phyloP scores from a whole-genome alignment of 2,113 vertebrate species.

The Pseudorasbora parva region DNA sequence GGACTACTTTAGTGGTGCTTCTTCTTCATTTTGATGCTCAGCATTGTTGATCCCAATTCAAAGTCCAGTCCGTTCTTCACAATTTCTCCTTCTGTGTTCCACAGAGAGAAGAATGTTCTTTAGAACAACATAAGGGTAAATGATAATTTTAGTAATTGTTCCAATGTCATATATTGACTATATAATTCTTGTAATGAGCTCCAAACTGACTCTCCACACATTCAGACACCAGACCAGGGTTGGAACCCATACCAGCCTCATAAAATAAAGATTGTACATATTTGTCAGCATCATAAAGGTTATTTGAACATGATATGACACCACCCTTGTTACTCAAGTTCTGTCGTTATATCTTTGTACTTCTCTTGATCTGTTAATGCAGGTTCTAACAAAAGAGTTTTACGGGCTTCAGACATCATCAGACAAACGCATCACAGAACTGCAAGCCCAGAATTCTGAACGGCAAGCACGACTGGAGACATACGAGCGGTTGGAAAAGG shows the following conservation, averaged over 20 bases:
- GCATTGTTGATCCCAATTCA: neutral
- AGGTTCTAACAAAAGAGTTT: slow-evolving; percentile 97
- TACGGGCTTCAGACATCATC: slow-evolving; percentile 92
- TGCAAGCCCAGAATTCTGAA: slow-evolving; percentile 89
- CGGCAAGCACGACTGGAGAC: slow-evolving; percentile 86
- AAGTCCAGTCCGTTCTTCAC: neutral
- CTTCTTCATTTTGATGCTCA: neutral
- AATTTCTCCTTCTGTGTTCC: neutral
- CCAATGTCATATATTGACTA: neutral
- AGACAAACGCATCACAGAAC: slow-evolving; percentile 86
- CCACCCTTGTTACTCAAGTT: slow-evolving; percentile 2
- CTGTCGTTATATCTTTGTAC: slow-evolving; percentile 30
- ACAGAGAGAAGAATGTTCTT: neutral
- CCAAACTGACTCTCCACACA: neutral
- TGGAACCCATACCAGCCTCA: neutral
- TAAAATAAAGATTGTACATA: slow-evolving; percentile 7
- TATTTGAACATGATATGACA: slow-evolving; percentile 9
- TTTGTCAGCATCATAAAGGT: slow-evolving; percentile 34
- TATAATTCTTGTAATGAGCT: neutral
- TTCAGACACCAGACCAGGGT: neutral
- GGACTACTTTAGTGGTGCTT: neutral
- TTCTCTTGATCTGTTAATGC: slow-evolving; percentile 47
- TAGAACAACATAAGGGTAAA: neutral
- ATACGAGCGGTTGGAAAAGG: slow-evolving; percentile 92
- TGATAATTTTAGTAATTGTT: neutral